These are phyloP conservation scores for Germaria angustata DNA, from an alignment of 2,888 invertebrate species.

Conservation along the genomic window DNA sequence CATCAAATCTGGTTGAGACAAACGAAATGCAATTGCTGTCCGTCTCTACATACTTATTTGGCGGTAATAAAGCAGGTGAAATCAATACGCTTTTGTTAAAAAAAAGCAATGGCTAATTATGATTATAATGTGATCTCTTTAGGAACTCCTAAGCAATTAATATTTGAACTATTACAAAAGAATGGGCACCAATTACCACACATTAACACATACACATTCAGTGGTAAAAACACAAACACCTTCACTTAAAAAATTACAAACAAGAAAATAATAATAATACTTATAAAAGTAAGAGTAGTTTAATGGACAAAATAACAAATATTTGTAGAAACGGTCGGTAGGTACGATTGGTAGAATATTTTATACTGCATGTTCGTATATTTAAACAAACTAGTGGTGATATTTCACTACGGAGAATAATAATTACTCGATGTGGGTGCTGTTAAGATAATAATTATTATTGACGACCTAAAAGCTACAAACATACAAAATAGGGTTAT, in stretches of 20 bases:
- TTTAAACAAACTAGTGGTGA: constrained; percentile 52
- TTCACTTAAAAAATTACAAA: neutral
- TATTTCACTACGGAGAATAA: constrained; percentile 51
- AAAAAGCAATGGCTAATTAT: neutral
- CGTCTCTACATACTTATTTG: too few species aligned
- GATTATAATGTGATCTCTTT: neutral
- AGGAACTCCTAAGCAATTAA: constrained; percentile 27
- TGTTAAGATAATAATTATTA: constrained; percentile 44
- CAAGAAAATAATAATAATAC: too few species aligned
- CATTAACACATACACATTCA: constrained; percentile 49
- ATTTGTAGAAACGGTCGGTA: neutral
- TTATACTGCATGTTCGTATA: constrained; percentile 3
- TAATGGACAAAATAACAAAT: neutral
- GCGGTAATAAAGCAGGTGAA: too few species aligned
- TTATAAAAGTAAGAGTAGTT: neutral
- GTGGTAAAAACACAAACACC: constrained; percentile 1
- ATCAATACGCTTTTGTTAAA: neutral
- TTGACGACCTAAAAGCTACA: constrained; percentile 38
- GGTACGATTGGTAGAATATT: neutral
- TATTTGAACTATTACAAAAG: constrained; percentile 30
- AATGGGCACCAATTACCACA: constrained; percentile 58
- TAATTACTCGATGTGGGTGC: constrained; percentile 37
- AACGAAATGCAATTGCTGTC: too few species aligned
- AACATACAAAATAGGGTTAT: constrained; percentile 24
- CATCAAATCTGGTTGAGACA: too few species aligned